Base-by-base conservation (phyloP, 2,888 invertebrate genomes). In the Actias luna region DNA sequence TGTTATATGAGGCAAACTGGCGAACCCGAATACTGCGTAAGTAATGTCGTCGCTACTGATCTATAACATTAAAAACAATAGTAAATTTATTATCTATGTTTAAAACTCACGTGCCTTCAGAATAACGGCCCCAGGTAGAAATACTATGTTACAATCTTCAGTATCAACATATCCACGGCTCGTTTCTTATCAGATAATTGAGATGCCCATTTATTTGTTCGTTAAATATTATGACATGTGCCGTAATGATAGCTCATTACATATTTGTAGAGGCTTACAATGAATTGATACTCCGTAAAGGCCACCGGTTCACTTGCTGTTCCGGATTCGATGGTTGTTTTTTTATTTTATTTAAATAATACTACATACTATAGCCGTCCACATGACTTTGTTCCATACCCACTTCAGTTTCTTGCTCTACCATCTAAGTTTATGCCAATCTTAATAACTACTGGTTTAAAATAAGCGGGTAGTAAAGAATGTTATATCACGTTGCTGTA, bases 161-260 rank as follows among this genome's bases (percentile, higher is more conserved):
- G 52, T 25, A 16, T 42, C 3, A 25, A 50, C 46, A 12, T 50
- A 55, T 8, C n/a, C n/a, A 55, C 29, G 27, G 27, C 29, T 29
- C 55, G 46, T 55, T n/a, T 29, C 29, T 55, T 72, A 70, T 70
- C 69, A 57, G 68, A 71, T 69, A 67, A 65, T n/a, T 46, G 46
- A 36, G 60, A 60, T 62, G 31, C 10, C 61, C 46, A 59, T 63
- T 67, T 70, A 65, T 72, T 70, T 67, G 69, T 65, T 66, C 65
- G 66, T 66, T 65, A 70, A 71, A 73, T 74, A 74, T 73, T 74
- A 63, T 74, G 66, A 52, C 64, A 59, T 57, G 42, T 59, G 64
- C 57, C 50, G 55, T 55, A 55, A 55, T 55, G 16, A 29, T 29
- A n/a, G 7, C 55, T 55, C 29, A 29, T 29, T 55, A n/a, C 8